A percentile compares a stretch with the other conserved stretches of the same genome.
Evolutionary conservation across 2,797 vertebrate species (phyloP).

Genomic region (Capromys pilorides): DNA sequence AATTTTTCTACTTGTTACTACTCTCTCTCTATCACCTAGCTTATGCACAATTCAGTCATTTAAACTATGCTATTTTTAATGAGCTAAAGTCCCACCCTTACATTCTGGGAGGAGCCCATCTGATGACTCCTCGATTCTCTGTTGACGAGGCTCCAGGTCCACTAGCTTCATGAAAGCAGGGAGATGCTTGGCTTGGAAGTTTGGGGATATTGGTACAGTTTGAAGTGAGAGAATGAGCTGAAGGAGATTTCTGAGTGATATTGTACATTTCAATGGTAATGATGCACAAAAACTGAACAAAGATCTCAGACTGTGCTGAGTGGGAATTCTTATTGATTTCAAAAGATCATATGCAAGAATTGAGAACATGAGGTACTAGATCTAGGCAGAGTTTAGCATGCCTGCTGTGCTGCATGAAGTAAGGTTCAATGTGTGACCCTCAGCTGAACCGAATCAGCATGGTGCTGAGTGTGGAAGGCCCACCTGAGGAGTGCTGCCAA

Average conservation of each 20-base stretch:
- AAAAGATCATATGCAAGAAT: background rate
- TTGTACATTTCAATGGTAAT: background rate
- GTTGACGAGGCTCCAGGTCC: background rate
- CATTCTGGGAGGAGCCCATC: background rate
- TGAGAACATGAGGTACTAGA: background rate
- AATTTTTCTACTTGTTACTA: background rate
- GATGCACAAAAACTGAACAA: background rate
- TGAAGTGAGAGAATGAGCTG: background rate
- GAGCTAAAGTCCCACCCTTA: background rate
- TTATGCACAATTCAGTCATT: background rate
- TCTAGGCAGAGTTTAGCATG: background rate
- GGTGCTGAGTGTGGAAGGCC: too few relatives aligned
- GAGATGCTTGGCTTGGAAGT: background rate
- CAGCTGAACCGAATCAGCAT: too few relatives aligned
- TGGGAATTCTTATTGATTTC: background rate
- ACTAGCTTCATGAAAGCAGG: background rate
- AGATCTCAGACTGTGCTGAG: background rate
- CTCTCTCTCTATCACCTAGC: background rate
- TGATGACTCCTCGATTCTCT: background rate
- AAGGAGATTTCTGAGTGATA: background rate
- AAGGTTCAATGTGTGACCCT: too few relatives aligned
- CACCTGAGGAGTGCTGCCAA: too few relatives aligned
- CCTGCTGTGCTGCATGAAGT: background rate
- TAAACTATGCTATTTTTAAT: background rate
- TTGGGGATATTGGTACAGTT: background rate